Evolutionary conservation across 2,888 invertebrate species (phyloP), one percentile per base, ranked within the genome.

Genomic region (Altica lythri): DNA sequence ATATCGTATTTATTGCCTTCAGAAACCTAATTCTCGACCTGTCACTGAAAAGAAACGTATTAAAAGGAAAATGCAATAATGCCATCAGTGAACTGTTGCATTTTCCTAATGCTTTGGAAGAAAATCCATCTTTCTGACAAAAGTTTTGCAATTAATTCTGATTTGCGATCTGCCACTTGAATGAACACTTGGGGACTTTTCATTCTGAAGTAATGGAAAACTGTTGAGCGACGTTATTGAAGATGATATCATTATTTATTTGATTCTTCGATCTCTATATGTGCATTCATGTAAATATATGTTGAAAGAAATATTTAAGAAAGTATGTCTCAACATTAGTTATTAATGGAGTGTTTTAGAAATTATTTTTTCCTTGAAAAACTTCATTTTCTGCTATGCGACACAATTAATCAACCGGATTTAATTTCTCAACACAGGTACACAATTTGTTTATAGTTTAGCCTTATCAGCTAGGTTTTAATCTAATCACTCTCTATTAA

Each of bases 71-170:
- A 48, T 48, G 48, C 48, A 48, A 40, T 48, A 40, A 38, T 19
- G 48, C n/a, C 30, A 32, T 38, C 40, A 30, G 10, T 48, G 48
- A 48, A 32, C 40, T 48, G 48, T 48, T 48, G 48, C 48, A 48
- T 38, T 48, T 29, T 30, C 30, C 29, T 40, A 48, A 48, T 48
- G 48, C 48, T 40, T 40, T 30, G 32, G 16, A 40, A 48, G 48
- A 48, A 40, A 48, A 48, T 48, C 48, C 30, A 40, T 48, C 48
- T 48, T 48, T 48, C 48, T 19, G 29, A 48, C 48, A 48, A 48
- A 48, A 48, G 48, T 48, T 48, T 48, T 32, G 48, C 48, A 48
- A 48, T 48, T 48, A 48, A 48, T 48, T 48, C 48, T 30, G 48
- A 48, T 48, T 48, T 48, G 48, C 48, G 48, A 48, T 48, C 38